phyloP scores from a whole-genome alignment of 2,113 vertebrate genomes.

The Clarias batrachus region DNA sequence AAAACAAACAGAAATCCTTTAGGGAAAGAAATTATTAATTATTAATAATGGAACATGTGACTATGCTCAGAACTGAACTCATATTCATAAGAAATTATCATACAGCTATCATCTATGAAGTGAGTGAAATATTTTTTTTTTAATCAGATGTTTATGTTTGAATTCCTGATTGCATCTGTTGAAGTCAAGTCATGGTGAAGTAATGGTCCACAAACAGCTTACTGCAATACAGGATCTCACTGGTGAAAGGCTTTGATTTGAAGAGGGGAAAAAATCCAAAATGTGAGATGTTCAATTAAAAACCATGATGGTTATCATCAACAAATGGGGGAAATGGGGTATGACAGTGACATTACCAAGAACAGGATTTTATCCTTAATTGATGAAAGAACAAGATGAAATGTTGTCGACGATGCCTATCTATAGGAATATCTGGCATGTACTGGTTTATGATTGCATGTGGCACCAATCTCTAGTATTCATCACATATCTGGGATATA shows the following conservation, averaged over 20 bases:
- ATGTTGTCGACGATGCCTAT: no score
- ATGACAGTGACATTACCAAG: background rate
- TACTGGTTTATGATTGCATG: background rate
- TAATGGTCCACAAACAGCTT: background rate
- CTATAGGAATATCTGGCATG: background rate
- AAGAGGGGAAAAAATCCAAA: background rate
- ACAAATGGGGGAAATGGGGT: background rate
- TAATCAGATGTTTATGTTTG: no score
- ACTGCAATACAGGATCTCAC: background rate
- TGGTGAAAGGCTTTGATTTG: background rate
- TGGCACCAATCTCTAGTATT: background rate
- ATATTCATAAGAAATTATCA: background rate
- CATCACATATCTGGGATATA: background rate
- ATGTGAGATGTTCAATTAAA: background rate
- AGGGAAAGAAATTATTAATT: no score
- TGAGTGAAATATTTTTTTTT: background rate
- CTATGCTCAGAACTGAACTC: background rate
- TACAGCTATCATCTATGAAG: background rate
- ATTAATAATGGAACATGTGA: background rate
- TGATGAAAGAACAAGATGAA: background rate
- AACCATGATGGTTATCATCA: background rate
- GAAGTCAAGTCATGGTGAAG: background rate
- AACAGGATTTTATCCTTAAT: background rate
- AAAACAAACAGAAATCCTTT: no score
- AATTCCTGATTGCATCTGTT: background rate